Evolutionary conservation across 2,888 invertebrate genomes (phyloP), one percentile per base, ranked within the genome.

Genomic region (Rhagonycha fulva): DNA sequence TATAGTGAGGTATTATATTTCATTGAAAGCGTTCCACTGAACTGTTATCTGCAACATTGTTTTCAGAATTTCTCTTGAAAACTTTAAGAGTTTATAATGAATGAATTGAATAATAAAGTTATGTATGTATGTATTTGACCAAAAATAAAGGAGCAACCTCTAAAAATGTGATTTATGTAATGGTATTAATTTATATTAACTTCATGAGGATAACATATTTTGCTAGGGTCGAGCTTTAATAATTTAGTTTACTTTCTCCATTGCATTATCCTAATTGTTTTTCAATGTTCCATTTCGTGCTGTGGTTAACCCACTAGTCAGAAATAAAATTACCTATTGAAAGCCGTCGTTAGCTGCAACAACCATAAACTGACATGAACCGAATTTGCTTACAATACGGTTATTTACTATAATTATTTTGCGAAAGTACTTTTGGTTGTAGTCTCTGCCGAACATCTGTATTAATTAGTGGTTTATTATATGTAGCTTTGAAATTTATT

Each of bases 191-290:
- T 47, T 47, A 47, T n/a, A 47, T 47, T n/a, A 47, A n/a, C 47
- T 47, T 47, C 47, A 47, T 47, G 5, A 47, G 47, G 47, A 47
- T 47, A 47, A 47, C 47, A 47, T 47, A 47, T 47, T 47, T 47
- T 47, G 47, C 47, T 5, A 47, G 47, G 47, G 47, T 47, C n/a
- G 47, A 24, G 26, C 10, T 63, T 66, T 19, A 71, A 10, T 26
- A 69, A 47, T 66, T 74, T 70, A 47, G 70, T 66, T 75, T 62
- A 32, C 68, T 68, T 71, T 68, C 68, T 68, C 71, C 67, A 75
- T 71, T 75, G 24, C 71, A 71, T 71, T 68, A 71, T 60, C 70
- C 75, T 47, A 68, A 67, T 75, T 71, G 71, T 75, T 75, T 62
- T 74, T 69, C 66, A 66, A 70, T 71, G 74, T 74, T 70, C 67